Base-by-base conservation (phyloP, 2,888 invertebrate species). In the Strigamia maritima region DNA sequence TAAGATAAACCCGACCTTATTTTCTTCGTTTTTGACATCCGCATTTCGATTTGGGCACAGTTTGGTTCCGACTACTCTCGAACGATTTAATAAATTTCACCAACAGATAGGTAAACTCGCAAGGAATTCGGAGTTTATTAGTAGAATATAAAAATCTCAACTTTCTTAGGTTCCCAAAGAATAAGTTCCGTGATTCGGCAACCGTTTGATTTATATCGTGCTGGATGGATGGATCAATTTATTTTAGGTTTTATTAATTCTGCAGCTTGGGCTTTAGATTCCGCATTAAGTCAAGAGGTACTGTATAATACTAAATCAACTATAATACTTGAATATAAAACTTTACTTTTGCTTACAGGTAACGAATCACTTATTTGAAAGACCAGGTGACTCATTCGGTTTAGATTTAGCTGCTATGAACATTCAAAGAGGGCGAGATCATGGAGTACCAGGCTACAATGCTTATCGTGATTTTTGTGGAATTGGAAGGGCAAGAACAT, bases 401-500 rank as follows among this genome's bases (percentile, higher is more conserved):
- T 79, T 82, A 79, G 84, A 84, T 79, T 80, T 84, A 54, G 83
- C 84, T 1, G 81, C 84, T 0, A 79, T 84, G 35, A 84, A 83
- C 54, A 80, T 83, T 1, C 83, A 84, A 74, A 80, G 84, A n/a
- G 83, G 81, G 1, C 80, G 84, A 60, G 84, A 84, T 74, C 83
- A 83, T 76, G 84, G 83, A n/a, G 70, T 84, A 2, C 83, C 83
- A 0, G 83, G 84, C 4, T 86, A 86, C 81, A 85, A 85, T 79
- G 82, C 82, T n/a, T 85, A 82, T 82, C 78, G 86, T 28, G 83
- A 84, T 77, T 84, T 82, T 76, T 86, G 86, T 80, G 85, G 85
- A 16, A 60, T 79, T 26, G 79, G 79, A 22, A 76, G 76, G 65
- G 80, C 76, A 4, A 75, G 75, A 28, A 79, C 80, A 12, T 81